Evolutionary conservation across 2,888 invertebrate genomes (phyloP).

Genomic region (Pristionchus mayeri): DNA sequence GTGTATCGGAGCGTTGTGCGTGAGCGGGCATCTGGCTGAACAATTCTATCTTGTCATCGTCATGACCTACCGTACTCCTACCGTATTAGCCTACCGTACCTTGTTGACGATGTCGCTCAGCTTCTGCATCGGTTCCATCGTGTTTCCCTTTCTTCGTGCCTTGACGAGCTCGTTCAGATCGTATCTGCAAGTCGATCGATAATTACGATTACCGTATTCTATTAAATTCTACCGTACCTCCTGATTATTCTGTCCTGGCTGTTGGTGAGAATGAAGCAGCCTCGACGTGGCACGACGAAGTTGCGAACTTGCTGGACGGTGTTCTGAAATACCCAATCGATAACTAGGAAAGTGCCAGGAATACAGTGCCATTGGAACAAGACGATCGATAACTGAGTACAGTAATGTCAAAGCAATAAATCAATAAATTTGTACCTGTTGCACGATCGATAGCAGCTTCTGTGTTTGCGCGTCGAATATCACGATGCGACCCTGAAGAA

Average conservation of each 20-base stretch:
- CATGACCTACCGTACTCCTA: background rate
- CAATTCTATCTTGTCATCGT: too few species aligned
- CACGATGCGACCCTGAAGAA: slow-evolving; percentile 66
- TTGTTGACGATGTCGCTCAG: slow-evolving; percentile 98
- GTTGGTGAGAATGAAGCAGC: slow-evolving; percentile 84
- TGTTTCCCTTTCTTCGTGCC: slow-evolving; percentile 85
- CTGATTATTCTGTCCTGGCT: slow-evolving; percentile 96
- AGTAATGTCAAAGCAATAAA: too few species aligned
- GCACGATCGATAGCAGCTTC: slow-evolving; percentile 83
- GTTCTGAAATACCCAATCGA: slow-evolving; percentile 84
- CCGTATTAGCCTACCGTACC: slow-evolving; percentile 80
- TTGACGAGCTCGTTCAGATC: slow-evolving; percentile 87
- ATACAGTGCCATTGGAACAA: too few species aligned
- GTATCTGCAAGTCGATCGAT: slow-evolving; percentile 30
- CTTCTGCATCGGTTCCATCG: slow-evolving; percentile 97
- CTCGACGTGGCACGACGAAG: slow-evolving; percentile 80
- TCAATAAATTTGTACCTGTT: background rate
- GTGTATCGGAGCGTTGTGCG: too few species aligned
- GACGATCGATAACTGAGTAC: too few species aligned
- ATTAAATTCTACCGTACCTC: too few species aligned
- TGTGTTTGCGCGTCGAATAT: slow-evolving; percentile 82
- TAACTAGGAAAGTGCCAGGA: too few species aligned
- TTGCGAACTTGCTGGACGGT: slow-evolving; percentile 98
- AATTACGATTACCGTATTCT: too few species aligned
- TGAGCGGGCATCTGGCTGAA: too few species aligned